A percentile compares a stretch with the other conserved stretches of the same genome.
Conservation (phyloP, 2,888 invertebrate species). For the Agrilus cyanescens region DNA sequence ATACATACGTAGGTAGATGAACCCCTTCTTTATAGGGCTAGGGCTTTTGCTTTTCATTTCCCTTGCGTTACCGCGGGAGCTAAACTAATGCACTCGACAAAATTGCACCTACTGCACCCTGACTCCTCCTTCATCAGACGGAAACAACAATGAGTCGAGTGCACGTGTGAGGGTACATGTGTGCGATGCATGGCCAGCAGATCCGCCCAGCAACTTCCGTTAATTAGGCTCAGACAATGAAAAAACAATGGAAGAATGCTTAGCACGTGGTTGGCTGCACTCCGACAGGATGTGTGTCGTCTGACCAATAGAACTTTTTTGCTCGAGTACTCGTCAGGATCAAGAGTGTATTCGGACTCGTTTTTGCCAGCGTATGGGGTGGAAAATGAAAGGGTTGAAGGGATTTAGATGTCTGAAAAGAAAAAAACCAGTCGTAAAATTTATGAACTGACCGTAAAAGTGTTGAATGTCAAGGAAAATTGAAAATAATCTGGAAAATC, state of each 20-base stretch:
- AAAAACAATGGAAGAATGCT: slow-evolving; percentile 29
- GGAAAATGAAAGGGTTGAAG: too few relatives aligned
- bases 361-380: too few relatives aligned
- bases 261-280: slow-evolving; percentile 29
- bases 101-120: slow-evolving; percentile 15
- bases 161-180: slow-evolving; percentile 6
- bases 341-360: slow-evolving; percentile 13
- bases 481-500: too few relatives aligned
- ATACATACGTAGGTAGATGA: too few relatives aligned
- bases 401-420: too few relatives aligned
- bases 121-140: slow-evolving; percentile 27
- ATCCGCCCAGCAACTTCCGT: slow-evolving; percentile 31
- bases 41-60: background rate
- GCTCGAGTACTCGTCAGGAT: slow-evolving; percentile 22
- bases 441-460: too few relatives aligned
- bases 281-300: slow-evolving; percentile 23
- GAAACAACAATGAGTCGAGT: slow-evolving; percentile 25
- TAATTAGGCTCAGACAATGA: slow-evolving; percentile 30
- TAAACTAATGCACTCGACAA: slow-evolving; percentile 14
- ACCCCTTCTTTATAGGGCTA: too few relatives aligned
- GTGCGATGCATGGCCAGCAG: slow-evolving; percentile 26
- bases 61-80: slow-evolving; percentile 5
- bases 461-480: too few relatives aligned
- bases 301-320: slow-evolving; percentile 27
- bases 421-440: too few relatives aligned